Evolutionary conservation across 1,140 invertebrate species (phyloP).

Genomic region (Papilio dardanus): DNA sequence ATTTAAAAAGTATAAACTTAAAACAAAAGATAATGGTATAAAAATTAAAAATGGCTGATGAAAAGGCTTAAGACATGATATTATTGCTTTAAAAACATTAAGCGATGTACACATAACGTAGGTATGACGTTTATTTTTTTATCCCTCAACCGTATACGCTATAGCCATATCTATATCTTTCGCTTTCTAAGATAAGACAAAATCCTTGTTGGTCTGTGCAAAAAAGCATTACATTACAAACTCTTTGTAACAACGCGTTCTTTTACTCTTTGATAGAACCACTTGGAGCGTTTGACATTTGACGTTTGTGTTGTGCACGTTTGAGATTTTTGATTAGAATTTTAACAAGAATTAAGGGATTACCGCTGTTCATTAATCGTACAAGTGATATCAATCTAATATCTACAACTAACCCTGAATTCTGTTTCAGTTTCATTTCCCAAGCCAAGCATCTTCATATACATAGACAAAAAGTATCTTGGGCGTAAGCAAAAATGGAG

Average conservation of each 20-base stretch:
- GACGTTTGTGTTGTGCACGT: background rate
- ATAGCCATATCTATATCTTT: too few species aligned
- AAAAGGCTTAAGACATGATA: too few species aligned
- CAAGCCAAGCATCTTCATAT: conserved; percentile 20
- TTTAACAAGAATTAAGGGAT: background rate
- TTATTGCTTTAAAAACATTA: too few species aligned
- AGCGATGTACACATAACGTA: too few species aligned
- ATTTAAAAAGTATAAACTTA: too few species aligned
- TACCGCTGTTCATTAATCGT: conserved; percentile 3
- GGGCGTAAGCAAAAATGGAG: conserved; percentile 30
- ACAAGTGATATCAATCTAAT: conserved; percentile 19
- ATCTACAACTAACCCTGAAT: conserved; percentile 30
- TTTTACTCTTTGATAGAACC: background rate
- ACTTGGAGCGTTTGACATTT: background rate
- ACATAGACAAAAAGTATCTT: conserved; percentile 11
- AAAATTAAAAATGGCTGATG: too few species aligned
- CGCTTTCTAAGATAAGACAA: too few species aligned
- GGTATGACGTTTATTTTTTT: too few species aligned
- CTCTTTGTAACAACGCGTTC: background rate
- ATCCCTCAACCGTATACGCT: too few species aligned
- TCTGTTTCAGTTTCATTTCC: conserved; percentile 28
- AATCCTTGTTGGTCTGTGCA: background rate
- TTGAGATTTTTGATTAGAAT: background rate
- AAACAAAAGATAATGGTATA: too few species aligned
- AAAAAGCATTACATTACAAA: background rate